Conservation (phyloP, 2,113 vertebrate genomes). For the Elanoides forficatus region DNA sequence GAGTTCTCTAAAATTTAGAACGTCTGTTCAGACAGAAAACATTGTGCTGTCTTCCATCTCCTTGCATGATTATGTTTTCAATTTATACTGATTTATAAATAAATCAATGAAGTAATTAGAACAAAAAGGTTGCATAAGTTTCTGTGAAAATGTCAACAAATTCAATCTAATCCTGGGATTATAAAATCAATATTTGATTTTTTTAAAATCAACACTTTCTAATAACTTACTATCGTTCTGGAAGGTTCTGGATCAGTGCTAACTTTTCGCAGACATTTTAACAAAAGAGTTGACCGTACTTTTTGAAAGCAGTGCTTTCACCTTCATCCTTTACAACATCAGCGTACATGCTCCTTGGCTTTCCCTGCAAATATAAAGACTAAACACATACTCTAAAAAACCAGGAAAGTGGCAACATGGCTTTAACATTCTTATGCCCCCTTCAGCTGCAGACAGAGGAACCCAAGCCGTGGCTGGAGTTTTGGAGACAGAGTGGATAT, state of each 20-base stretch:
- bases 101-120: not conserved
- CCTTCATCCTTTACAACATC: not conserved
- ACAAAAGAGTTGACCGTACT: not conserved
- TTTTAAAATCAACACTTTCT: not conserved
- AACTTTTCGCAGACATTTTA: not conserved
- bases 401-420: rapidly evolving
- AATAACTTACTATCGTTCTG: not conserved
- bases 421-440: not conserved
- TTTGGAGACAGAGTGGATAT: no score
- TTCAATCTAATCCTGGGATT: not conserved
- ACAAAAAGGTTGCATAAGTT: not conserved
- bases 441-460: rapidly evolving
- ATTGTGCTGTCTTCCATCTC: not conserved
- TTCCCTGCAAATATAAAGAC: not conserved
- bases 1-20: not conserved
- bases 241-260: not conserved
- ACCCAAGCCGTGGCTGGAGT: rapidly evolving
- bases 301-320: not conserved
- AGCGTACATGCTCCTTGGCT: rapidly evolving
- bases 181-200: not conserved
- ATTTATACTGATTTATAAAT: not conserved
- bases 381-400: not conserved
- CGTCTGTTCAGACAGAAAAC: not conserved
- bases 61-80: not conserved
- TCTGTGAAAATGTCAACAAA: not conserved